phyloP scores from a whole-genome alignment of 2,888 invertebrate genomes.

The Spodoptera exigua region DNA sequence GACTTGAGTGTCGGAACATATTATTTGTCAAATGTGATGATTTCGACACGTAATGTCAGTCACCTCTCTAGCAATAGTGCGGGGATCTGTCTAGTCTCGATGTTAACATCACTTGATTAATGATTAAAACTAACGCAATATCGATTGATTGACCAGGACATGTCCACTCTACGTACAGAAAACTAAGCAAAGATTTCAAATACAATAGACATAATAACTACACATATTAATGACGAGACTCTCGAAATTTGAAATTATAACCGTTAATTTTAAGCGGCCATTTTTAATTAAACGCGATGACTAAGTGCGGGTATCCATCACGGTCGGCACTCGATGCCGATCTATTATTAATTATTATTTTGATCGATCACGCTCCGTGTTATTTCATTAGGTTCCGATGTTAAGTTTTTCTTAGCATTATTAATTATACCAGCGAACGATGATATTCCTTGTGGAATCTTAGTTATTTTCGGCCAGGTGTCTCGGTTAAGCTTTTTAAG shows the following conservation, averaged over 20 bases:
- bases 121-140: slow-evolving; percentile 75
- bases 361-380: slow-evolving; percentile 86
- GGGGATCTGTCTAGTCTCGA: slow-evolving; percentile 50
- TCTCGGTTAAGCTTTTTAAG: slow-evolving; percentile 13
- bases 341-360: slow-evolving; percentile 89
- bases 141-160: slow-evolving; percentile 61
- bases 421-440: slow-evolving; percentile 69
- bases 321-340: slow-evolving; percentile 78
- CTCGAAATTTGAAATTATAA: slow-evolving; percentile 78
- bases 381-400: slow-evolving; percentile 84
- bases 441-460: slow-evolving; percentile 45
- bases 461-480: slow-evolving; percentile 50
- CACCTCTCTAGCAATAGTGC: slow-evolving; percentile 47
- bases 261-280: slow-evolving; percentile 83
- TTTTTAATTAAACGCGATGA: slow-evolving; percentile 89
- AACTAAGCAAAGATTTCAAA: slow-evolving; percentile 58
- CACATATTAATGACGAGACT: slow-evolving; percentile 73
- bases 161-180: slow-evolving; percentile 50
- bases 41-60: slow-evolving; percentile 64
- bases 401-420: slow-evolving; percentile 75
- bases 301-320: slow-evolving; percentile 86
- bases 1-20: slow-evolving; percentile 46
- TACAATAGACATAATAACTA: slow-evolving; percentile 57
- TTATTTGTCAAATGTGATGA: slow-evolving; percentile 65
- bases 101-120: slow-evolving; percentile 71